Conservation (phyloP, 2,113 vertebrate genomes). For the Nansenia antarctica region DNA sequence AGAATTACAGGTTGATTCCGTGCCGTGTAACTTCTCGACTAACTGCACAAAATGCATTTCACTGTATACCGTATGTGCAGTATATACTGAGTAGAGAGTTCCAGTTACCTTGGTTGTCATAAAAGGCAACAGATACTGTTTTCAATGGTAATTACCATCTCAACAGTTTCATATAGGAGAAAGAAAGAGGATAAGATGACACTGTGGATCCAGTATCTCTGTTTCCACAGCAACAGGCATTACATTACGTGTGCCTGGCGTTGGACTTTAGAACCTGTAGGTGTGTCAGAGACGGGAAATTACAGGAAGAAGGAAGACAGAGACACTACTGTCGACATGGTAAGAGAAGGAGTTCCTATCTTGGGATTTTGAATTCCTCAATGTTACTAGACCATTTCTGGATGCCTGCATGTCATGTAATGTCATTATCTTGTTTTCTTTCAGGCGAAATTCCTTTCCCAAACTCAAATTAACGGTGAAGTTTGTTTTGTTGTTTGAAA, state of each 20-base stretch:
- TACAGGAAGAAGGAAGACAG: constrained; percentile 48
- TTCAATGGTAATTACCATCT: constrained; percentile 7
- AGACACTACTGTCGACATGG: not conserved
- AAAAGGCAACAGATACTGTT: not conserved
- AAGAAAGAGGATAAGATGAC: constrained; percentile 25
- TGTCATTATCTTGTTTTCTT: not conserved
- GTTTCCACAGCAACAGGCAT: constrained; percentile 66
- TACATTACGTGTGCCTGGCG: constrained; percentile 43
- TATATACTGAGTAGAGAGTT: not conserved
- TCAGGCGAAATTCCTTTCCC: constrained; percentile 88
- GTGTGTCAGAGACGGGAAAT: constrained; percentile 26
- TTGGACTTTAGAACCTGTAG: constrained; percentile 65
- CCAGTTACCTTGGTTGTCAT: not conserved
- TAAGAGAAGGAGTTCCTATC: not conserved
- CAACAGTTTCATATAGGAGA: constrained; percentile 1
- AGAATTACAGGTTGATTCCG: too few species aligned
- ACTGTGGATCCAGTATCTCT: constrained; percentile 47
- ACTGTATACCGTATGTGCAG: not conserved
- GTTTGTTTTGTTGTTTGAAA: not conserved
- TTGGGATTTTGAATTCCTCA: too few species aligned
- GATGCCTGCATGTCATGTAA: not conserved
- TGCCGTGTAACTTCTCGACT: too few species aligned
- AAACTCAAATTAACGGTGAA: constrained; percentile 90
- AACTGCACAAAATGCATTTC: not conserved
- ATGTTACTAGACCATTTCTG: not conserved